phyloP scores from a whole-genome alignment of 2,797 vertebrate species.

The Rhinella marina region DNA sequence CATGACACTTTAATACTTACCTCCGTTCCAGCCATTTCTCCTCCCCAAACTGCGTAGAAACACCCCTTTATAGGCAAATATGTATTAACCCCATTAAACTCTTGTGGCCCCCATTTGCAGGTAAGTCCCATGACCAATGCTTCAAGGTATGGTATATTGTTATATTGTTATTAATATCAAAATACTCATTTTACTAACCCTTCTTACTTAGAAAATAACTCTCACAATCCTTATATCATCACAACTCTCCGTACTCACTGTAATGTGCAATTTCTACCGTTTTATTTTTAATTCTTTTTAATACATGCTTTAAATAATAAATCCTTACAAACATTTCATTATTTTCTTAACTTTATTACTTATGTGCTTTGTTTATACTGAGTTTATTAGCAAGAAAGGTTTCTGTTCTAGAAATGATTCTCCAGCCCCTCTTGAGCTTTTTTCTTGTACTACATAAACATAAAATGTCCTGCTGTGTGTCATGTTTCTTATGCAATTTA shows the following conservation, averaged over 20 bases:
- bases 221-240: too few species aligned
- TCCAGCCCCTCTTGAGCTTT: not conserved
- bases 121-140: not conserved
- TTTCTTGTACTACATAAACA: conserved; percentile 38
- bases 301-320: not conserved
- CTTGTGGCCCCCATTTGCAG: not conserved
- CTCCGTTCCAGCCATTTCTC: too few species aligned
- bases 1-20: not conserved
- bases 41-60: not conserved
- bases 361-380: not conserved
- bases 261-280: not conserved
- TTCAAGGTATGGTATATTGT: too few species aligned
- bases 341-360: not conserved
- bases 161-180: not conserved
- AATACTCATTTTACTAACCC: not conserved
- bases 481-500: conserved; percentile 67
- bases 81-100: not conserved
- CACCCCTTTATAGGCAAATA: not conserved
- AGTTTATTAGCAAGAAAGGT: not conserved
- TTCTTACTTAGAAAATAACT: too few species aligned
- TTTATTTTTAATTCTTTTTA: not conserved
- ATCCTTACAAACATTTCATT: not conserved
- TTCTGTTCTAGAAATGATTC: not conserved
- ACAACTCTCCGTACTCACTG: not conserved
- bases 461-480: conserved; percentile 61